phyloP scores from a whole-genome alignment of 2,797 vertebrate species.

The Pseudochromis fuscus region DNA sequence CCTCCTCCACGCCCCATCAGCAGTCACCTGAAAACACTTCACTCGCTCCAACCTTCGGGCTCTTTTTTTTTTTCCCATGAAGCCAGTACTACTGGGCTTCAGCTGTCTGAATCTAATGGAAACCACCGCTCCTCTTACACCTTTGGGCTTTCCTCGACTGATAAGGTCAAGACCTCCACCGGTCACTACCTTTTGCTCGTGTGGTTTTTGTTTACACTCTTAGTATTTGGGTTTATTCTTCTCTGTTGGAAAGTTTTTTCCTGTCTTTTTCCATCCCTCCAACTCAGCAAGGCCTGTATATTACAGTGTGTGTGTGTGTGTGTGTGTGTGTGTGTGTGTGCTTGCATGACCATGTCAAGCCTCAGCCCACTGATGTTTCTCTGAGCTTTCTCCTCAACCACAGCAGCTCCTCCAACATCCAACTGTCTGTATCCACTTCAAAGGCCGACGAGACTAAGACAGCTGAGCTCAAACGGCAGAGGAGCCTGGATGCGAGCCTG shows the following conservation, averaged over 20 bases:
- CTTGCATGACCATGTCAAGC: slow-evolving; percentile 54
- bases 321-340: slow-evolving; percentile 3
- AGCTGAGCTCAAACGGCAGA: slow-evolving; percentile 62
- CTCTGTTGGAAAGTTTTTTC: slow-evolving; percentile 33
- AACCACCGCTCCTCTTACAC: slow-evolving; percentile 43
- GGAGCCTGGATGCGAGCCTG: slow-evolving; percentile 51
- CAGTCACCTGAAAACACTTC: slow-evolving; percentile 55
- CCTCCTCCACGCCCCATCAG: slow-evolving; percentile 3
- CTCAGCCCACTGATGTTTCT: slow-evolving; percentile 62
- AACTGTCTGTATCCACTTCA: slow-evolving; percentile 73
- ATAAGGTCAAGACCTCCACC: slow-evolving; percentile 66
- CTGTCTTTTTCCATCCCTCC: slow-evolving; percentile 15
- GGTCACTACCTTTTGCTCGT: slow-evolving; percentile 37
- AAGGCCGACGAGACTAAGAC: slow-evolving; percentile 64
- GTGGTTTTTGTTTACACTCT: slow-evolving; percentile 64
- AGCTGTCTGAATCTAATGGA: slow-evolving; percentile 56
- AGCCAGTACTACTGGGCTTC: slow-evolving; percentile 44
- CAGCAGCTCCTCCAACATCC: slow-evolving; percentile 60
- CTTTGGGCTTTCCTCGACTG: slow-evolving; percentile 55
- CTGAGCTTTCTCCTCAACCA: slow-evolving; percentile 54
- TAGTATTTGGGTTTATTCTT: slow-evolving; percentile 46
- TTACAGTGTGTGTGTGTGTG: slow-evolving; percentile 35
- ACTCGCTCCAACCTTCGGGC: slow-evolving; percentile 28
- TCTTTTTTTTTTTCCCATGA: slow-evolving; percentile 14
- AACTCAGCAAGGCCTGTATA: slow-evolving; percentile 31